Conservation (phyloP, 2,113 vertebrate genomes). For the Ailuropoda melanoleuca region DNA sequence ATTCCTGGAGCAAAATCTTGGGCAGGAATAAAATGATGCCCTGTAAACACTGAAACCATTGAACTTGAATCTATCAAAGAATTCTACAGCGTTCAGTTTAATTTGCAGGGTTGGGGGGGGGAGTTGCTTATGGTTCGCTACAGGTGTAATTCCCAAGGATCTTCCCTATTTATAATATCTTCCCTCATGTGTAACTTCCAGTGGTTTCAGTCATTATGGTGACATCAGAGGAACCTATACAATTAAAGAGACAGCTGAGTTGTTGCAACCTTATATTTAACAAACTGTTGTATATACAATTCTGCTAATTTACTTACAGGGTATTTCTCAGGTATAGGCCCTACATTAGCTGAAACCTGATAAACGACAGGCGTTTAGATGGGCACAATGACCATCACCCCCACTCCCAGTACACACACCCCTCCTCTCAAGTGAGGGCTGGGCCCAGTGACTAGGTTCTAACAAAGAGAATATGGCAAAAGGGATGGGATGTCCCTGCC, state of each 20-base stretch:
- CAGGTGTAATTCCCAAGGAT: not conserved
- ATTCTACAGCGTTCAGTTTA: accelerated
- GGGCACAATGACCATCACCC: not conserved
- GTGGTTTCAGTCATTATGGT: not conserved
- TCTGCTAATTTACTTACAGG: not conserved
- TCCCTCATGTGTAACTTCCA: too few species aligned
- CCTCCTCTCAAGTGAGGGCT: not conserved
- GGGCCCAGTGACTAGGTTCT: not conserved
- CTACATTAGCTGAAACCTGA: not conserved
- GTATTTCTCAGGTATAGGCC: not conserved
- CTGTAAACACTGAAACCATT: not conserved
- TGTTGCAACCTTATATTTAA: not conserved
- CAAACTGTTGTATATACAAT: accelerated
- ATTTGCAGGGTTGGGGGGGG: not conserved
- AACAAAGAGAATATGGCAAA: not conserved
- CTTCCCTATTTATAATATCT: not conserved
- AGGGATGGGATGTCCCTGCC: not conserved
- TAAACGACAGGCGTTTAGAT: not conserved
- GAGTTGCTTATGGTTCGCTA: not conserved
- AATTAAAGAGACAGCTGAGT: not conserved
- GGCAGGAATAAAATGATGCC: not conserved
- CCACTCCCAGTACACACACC: not conserved
- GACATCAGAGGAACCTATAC: not conserved
- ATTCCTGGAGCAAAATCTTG: not conserved
- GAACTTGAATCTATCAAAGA: not conserved